Percentiles rank a stretch among this genome's conserved stretches.
These are phyloP conservation scores for Harpalus rufipes DNA, from an alignment of 2,888 invertebrate species.

Conservation along the genomic window DNA sequence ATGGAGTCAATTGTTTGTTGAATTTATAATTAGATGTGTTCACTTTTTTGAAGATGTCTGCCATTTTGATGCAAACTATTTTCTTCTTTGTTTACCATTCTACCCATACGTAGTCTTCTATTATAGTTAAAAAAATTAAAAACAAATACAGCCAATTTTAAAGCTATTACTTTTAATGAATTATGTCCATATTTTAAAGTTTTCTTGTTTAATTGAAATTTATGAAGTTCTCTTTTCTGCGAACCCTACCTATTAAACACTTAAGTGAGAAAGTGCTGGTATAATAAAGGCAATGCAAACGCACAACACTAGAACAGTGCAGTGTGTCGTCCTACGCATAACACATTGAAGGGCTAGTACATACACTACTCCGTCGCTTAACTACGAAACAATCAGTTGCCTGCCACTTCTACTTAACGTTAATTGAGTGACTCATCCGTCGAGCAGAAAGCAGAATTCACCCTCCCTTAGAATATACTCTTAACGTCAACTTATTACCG, in stretches of 20 bases:
- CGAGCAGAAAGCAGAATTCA: slow-evolving; percentile 54
- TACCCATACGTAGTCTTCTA: no score
- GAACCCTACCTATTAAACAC: slow-evolving; percentile 4
- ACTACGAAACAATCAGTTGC: slow-evolving; percentile 63
- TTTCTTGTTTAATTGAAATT: background rate
- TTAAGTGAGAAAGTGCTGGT: slow-evolving; percentile 44
- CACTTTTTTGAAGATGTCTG: no score
- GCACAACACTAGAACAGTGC: slow-evolving; percentile 4
- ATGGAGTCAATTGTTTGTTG: slow-evolving; percentile 1
- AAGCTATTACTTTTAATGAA: background rate
- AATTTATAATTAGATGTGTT: background rate
- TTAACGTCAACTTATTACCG: slow-evolving; percentile 56
- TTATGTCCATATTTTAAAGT: background rate
- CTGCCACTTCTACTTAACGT: slow-evolving; percentile 66
- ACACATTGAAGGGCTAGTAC: slow-evolving; percentile 24
- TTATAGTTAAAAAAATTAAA: no score
- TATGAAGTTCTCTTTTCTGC: slow-evolving; percentile 12
- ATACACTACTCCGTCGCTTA: slow-evolving; percentile 28
- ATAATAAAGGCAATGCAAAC: slow-evolving; percentile 15
- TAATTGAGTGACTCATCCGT: slow-evolving; percentile 66
- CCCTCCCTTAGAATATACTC: slow-evolving; percentile 40
- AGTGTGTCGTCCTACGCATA: background rate
- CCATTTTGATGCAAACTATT: no score
- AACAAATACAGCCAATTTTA: background rate
- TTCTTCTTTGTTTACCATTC: no score